Evolutionary conservation across 2,888 invertebrate species (phyloP).

Genomic region (Oscheius sp.): DNA sequence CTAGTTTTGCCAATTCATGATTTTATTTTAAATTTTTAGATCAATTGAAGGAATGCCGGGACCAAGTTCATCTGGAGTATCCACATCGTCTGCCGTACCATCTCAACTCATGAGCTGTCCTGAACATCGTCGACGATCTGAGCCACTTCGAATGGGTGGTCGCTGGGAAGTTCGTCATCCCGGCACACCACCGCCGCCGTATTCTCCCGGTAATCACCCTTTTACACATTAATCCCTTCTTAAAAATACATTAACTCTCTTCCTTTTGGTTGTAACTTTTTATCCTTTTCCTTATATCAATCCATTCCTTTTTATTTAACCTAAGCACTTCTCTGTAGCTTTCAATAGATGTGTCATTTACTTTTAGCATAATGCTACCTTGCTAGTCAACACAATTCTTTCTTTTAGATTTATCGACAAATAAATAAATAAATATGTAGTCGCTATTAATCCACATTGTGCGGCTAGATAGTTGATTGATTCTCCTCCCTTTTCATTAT

Average conservation of each 20-base stretch:
- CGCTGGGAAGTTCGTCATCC: conserved; percentile 22
- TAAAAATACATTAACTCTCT: background rate
- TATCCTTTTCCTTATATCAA: background rate
- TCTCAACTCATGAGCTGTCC: conserved; percentile 17
- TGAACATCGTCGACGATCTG: conserved; percentile 21
- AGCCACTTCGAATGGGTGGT: conserved; percentile 23
- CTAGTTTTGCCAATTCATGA: too few species aligned
- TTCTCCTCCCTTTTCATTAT: too few species aligned
- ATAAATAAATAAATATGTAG: too few species aligned
- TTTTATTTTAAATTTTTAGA: background rate
- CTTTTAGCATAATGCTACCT: background rate
- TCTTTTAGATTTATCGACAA: background rate
- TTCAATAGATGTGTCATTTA: background rate
- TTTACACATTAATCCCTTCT: background rate
- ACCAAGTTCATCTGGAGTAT: background rate
- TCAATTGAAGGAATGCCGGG: conserved; percentile 19
- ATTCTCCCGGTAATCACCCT: conserved; percentile 23
- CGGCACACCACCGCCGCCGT: conserved; percentile 19
- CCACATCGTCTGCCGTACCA: background rate
- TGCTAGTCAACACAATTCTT: background rate
- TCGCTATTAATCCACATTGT: too few species aligned
- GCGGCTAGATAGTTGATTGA: too few species aligned
- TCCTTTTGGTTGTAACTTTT: background rate
- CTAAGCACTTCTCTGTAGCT: background rate
- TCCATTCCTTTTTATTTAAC: background rate